A percentile compares a stretch with the other conserved stretches of the same genome.
Conservation (phyloP, 2,888 invertebrate genomes). For the Melikaiella ostensackeni region DNA sequence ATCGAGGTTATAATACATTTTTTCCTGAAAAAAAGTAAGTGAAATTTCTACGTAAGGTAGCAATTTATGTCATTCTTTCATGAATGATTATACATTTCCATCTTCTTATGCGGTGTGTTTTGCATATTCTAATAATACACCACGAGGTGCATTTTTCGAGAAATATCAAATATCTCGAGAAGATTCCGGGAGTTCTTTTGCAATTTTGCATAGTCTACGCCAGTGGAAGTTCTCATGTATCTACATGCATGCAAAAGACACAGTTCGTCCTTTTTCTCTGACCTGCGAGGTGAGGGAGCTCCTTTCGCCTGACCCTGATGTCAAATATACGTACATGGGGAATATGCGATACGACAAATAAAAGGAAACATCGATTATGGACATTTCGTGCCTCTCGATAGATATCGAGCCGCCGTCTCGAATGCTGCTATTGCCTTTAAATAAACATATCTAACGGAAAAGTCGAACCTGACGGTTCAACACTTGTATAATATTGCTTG, state of each 20-base stretch:
- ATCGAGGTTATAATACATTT: too few relatives aligned
- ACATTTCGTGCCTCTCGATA: slow-evolving; percentile 28
- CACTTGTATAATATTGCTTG: not conserved
- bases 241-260: slow-evolving; percentile 28
- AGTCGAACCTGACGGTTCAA: not conserved
- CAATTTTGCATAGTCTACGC: not conserved
- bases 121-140: slow-evolving; percentile 32
- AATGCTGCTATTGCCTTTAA: slow-evolving; percentile 7
- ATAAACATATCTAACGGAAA: slow-evolving; percentile 21
- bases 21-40: too few relatives aligned
- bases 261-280: slow-evolving; percentile 31
- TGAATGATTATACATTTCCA: slow-evolving; percentile 18
- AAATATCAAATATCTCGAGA: slow-evolving; percentile 22
- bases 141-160: slow-evolving; percentile 42
- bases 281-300: slow-evolving; percentile 37
- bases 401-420: not conserved
- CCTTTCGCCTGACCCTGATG: slow-evolving; percentile 40
- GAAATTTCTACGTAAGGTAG: not conserved
- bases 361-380: slow-evolving; percentile 35
- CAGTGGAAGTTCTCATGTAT: slow-evolving; percentile 8
- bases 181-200: slow-evolving; percentile 30
- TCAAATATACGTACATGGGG: slow-evolving; percentile 33
- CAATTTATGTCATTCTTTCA: not conserved
- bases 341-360: slow-evolving; percentile 32
- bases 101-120: slow-evolving; percentile 14